A percentile compares a stretch with the other conserved stretches of the same genome.
Conservation (phyloP, 2,797 vertebrate species). For the Pangasius larnaudii region DNA sequence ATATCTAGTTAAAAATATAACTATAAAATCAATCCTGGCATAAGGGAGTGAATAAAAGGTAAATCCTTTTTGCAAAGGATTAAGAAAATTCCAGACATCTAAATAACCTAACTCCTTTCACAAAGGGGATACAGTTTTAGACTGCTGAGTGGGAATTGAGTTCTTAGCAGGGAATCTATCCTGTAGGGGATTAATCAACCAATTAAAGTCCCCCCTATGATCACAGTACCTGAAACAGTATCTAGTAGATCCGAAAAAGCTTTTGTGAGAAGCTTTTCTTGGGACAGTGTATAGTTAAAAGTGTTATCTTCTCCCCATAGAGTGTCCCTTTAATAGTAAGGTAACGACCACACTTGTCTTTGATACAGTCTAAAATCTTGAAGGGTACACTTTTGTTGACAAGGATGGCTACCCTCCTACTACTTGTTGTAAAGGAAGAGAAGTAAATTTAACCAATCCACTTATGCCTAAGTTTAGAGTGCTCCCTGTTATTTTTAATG, state of each 20-base stretch:
- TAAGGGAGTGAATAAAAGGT: not conserved
- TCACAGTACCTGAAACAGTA: not conserved
- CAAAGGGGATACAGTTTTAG: not conserved
- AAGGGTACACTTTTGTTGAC: not conserved
- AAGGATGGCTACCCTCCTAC: constrained; percentile 5
- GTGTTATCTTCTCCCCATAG: not conserved
- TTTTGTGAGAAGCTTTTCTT: constrained; percentile 8
- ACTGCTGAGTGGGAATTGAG: not conserved
- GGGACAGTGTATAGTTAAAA: not conserved
- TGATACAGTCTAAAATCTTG: not conserved
- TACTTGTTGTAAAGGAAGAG: constrained; percentile 12
- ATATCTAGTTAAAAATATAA: not conserved
- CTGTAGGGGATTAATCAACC: constrained; percentile 2
- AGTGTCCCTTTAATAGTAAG: not conserved
- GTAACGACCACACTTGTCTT: not conserved
- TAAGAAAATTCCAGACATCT: not conserved
- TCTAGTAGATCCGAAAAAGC: too few relatives aligned
- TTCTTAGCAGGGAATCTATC: not conserved
- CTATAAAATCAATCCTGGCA: too few relatives aligned
- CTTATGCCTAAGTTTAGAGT: constrained; percentile 2
- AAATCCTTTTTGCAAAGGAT: not conserved
- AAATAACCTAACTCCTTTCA: not conserved
- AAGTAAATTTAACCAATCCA: constrained; percentile 3
- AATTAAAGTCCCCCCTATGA: not conserved
- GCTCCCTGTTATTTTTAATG: not conserved